These are phyloP conservation scores for Petroica traversi DNA, from an alignment of 2,113 vertebrate genomes.

Conservation along the genomic window DNA sequence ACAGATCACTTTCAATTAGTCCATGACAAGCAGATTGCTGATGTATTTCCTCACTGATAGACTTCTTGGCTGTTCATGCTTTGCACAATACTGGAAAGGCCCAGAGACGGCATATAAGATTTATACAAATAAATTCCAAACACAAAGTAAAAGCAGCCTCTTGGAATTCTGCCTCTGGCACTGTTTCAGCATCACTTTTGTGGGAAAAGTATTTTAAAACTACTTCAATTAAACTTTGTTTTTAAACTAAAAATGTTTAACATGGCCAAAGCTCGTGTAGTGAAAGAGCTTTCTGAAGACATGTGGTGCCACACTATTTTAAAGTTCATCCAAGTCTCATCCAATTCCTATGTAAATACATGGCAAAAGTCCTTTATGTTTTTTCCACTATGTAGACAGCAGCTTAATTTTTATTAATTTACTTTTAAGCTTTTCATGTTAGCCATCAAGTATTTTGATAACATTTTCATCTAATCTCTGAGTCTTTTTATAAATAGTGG, in stretches of 20 bases:
- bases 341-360: neutral
- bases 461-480: neutral
- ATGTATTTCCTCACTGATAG: neutral
- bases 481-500: neutral
- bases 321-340: neutral
- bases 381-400: neutral
- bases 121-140: slow-evolving; percentile 17
- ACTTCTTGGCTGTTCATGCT: neutral
- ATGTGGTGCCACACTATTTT: neutral
- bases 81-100: neutral
- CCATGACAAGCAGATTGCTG: neutral
- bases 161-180: neutral
- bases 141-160: neutral
- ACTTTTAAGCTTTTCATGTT: neutral
- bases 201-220: slow-evolving; percentile 4
- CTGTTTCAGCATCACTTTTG: neutral
- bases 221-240: slow-evolving; percentile 1
- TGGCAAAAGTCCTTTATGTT: neutral
- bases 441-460: neutral
- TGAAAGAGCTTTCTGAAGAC: neutral
- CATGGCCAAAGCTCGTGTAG: neutral
- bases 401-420: neutral
- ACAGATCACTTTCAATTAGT: neutral
- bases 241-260: neutral
- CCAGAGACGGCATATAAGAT: neutral